Percentiles rank a stretch among this genome's conserved stretches.
Evolutionary conservation across 2,797 vertebrate species (phyloP).

Genomic region (Sphaeramia orbicularis): DNA sequence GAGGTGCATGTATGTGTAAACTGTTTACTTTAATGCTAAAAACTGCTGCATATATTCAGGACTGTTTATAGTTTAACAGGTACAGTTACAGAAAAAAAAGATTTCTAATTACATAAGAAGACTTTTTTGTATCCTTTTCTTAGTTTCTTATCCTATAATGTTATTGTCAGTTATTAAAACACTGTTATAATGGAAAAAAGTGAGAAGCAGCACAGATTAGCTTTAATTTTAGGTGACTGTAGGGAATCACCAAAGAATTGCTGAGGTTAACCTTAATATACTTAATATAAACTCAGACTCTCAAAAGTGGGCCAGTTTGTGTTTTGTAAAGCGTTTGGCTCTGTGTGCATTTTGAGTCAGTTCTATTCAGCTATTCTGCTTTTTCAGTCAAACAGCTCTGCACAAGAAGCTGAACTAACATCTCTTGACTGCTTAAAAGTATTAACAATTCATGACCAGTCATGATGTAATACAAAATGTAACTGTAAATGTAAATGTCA

Average conservation of each 20-base stretch:
- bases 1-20: too few relatives aligned
- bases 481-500: conserved; percentile 55
- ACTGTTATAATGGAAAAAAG: not conserved
- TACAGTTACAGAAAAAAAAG: too few relatives aligned
- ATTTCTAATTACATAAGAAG: too few relatives aligned
- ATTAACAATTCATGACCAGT: conserved; percentile 30
- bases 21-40: too few relatives aligned
- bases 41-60: too few relatives aligned
- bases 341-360: conserved; percentile 15
- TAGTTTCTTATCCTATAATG: too few relatives aligned
- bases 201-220: conserved; percentile 28
- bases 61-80: too few relatives aligned
- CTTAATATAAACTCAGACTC: conserved; percentile 36
- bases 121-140: too few relatives aligned
- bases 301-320: conserved; percentile 27
- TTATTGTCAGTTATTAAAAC: too few relatives aligned
- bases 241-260: conserved; percentile 52
- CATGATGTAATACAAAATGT: conserved; percentile 48
- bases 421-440: conserved; percentile 16
- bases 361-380: conserved; percentile 24
- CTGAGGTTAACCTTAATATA: conserved; percentile 43
- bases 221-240: conserved; percentile 50
- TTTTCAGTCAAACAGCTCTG: conserved; percentile 16
- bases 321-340: conserved; percentile 27
- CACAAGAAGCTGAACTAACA: conserved; percentile 26